Percentiles rank a stretch among this genome's conserved stretches.
These are phyloP conservation scores for Frankliniella fusca DNA, from an alignment of 2,888 invertebrate genomes.

Conservation along the genomic window DNA sequence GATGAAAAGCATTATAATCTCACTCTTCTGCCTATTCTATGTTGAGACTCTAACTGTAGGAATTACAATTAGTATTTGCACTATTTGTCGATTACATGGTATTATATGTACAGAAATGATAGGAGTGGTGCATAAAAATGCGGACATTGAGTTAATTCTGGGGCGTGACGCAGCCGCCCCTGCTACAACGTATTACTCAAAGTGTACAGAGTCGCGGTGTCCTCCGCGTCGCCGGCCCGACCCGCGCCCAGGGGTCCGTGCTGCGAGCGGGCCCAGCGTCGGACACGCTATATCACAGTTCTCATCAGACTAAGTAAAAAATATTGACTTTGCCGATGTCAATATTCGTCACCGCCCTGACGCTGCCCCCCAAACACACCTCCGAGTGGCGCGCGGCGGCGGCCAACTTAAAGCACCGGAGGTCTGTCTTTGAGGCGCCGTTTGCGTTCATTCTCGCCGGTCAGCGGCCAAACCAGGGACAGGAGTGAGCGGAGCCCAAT, in stretches of 20 bases:
- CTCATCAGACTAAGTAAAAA: conserved; percentile 21
- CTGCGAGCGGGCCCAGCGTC: not conserved
- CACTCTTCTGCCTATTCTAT: not conserved
- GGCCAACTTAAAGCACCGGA: too few species aligned
- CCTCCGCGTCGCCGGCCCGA: too few species aligned
- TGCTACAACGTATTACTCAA: too few species aligned
- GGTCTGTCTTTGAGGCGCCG: not conserved
- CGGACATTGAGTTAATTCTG: not conserved
- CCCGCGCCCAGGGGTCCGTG: too few species aligned
- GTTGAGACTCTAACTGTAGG: conserved; percentile 17
- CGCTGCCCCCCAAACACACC: not conserved
- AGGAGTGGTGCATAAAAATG: not conserved
- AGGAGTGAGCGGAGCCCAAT: not conserved
- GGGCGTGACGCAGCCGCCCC: too few species aligned
- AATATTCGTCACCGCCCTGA: not conserved
- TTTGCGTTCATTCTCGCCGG: not conserved
- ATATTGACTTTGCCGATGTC: conserved; percentile 4
- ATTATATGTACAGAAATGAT: not conserved
- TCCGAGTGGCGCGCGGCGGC: not conserved
- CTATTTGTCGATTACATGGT: conserved; percentile 12
- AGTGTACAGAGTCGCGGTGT: too few species aligned
- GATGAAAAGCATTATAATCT: not conserved
- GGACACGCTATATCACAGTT: conserved; percentile 26
- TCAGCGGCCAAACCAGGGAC: not conserved
- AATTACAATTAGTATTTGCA: conserved; percentile 25